Conservation (phyloP, 2,888 invertebrate species). For the Tinea pellionella region DNA sequence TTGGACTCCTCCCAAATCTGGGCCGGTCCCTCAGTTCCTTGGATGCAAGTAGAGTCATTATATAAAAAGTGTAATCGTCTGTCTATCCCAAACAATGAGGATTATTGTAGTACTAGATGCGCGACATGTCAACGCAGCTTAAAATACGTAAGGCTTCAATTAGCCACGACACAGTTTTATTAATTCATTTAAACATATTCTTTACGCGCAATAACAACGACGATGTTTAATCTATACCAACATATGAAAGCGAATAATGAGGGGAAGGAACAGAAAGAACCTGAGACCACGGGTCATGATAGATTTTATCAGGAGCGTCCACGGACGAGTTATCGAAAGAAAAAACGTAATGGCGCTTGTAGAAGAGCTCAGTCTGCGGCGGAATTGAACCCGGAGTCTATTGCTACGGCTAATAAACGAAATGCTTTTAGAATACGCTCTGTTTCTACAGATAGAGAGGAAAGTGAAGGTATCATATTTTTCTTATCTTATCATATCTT, state of each 20-base stretch:
- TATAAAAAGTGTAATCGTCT: too few species aligned
- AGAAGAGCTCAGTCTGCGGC: slow-evolving; percentile 76
- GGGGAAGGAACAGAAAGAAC: slow-evolving; percentile 59
- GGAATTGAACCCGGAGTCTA: slow-evolving; percentile 72
- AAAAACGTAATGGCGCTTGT: slow-evolving; percentile 69
- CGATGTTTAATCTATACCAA: slow-evolving; percentile 84
- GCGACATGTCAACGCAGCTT: background rate
- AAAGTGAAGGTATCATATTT: slow-evolving; percentile 55
- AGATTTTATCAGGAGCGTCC: slow-evolving; percentile 80
- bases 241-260: slow-evolving; percentile 72
- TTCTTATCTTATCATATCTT: too few species aligned
- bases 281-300: slow-evolving; percentile 82
- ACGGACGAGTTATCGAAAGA: slow-evolving; percentile 58
- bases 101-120: background rate
- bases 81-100: background rate
- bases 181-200: background rate
- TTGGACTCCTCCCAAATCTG: too few species aligned
- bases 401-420: slow-evolving; percentile 74
- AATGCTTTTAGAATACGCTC: slow-evolving; percentile 73
- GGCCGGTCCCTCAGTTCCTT: too few species aligned
- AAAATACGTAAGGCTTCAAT: slow-evolving; percentile 10
- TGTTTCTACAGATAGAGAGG: slow-evolving; percentile 73
- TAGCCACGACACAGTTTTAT: slow-evolving; percentile 7
- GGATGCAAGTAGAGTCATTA: too few species aligned
- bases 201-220: slow-evolving; percentile 21